Evolutionary conservation across 2,797 vertebrate genomes (phyloP), one percentile per base, ranked within the genome.

Genomic region (Molossus molossus): DNA sequence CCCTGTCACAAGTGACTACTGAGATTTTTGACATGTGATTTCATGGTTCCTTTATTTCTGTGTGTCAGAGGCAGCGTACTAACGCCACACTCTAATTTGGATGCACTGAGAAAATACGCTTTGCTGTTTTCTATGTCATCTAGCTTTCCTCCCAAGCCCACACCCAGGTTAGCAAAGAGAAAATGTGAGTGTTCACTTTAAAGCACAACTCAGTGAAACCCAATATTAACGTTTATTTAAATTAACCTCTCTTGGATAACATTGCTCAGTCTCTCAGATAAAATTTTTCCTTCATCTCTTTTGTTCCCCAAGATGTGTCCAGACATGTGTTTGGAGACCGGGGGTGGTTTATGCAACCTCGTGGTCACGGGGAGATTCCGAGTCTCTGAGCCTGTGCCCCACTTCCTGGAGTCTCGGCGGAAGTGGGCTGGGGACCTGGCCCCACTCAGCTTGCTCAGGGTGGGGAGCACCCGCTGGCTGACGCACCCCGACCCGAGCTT

Each of bases 11-110:
- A 85, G 25, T 14, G 50, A 84, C 50, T 89, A 21, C 14, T n/a
- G 48, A 89, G 37, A 95, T 60, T 91, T 91, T 75, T 81, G 84
- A 91, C 79, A 57, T 48, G 55, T 75, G 87, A 84, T 81, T 94
- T 72, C n/a, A 64, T 3, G n/a, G 14, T 81, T 40, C 53, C 8
- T 76, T 96, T 88, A 69, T 72, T 88, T 27, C 40, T 93, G 7
- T 53, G 62, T 64, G 17, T 92, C 70, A 79, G 58, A 87, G 33
- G 33, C 55, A 65, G 29, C 69, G 58, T 76, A 65, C 85, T 29
- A 76, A 93, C 53, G 76, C 81, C 33, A 70, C 13, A 5, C 48
- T 64, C 2, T 65, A 76, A 85, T 40, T 37, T 81, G 23, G 55
- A 86, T 48, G 23, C 1, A 3, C 18, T 69, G 10, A 96, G 67